Evolutionary conservation across 35 echinoderm and acorn worm species (phyloP), one percentile per base, ranked within the genome.

Genomic region (Chiridota heheva): DNA sequence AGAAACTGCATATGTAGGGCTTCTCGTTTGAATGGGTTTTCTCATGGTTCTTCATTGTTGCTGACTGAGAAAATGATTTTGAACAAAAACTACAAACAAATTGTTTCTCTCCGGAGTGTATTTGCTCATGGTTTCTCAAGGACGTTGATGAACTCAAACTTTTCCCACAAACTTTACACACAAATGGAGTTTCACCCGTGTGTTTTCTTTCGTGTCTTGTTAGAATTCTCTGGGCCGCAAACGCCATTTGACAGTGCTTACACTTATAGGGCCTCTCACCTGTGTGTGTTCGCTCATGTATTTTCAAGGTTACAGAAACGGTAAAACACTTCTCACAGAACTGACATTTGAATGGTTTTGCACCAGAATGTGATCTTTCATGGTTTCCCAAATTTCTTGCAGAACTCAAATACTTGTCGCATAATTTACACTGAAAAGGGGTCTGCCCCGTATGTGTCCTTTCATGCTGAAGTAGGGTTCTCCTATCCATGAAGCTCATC

Each of bases 221-320:
- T 15, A 70, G 31, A 36, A 30, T 65, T 7, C 18, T 24, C 1
- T 30, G 32, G 24, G 41, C 31, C 35, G 59, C 15, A 29, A 66
- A 77, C 25, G 32, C 32, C 58, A 29, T 86, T 7, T 69, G 51
- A 36, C 82, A 85, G 17, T 22, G 36, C 1, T 17, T 33, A 59
- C 79, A 85, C 38, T 42, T 5, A 63, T 37, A 63, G 16, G 62
- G 36, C 38, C 55, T 78, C 29, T 80, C 70, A 27, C 73, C 49
- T n/a, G 45, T 65, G 73, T 87, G 84, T 1, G 31, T 68, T 58
- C 29, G 55, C 25, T 55, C 73, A 45, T 87, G 84, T 17, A 28
- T 39, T 37, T 41, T 48, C 17, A 79, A 28, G 18, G 33, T 42
- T 6, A 12, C 15, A 3, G 5, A 20, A 3, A 7, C 7, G 34